A percentile compares a stretch with the other conserved stretches of the same genome.
phyloP scores from a whole-genome alignment of 2,797 vertebrate genomes.

The Platyrinchus mystaceus region DNA sequence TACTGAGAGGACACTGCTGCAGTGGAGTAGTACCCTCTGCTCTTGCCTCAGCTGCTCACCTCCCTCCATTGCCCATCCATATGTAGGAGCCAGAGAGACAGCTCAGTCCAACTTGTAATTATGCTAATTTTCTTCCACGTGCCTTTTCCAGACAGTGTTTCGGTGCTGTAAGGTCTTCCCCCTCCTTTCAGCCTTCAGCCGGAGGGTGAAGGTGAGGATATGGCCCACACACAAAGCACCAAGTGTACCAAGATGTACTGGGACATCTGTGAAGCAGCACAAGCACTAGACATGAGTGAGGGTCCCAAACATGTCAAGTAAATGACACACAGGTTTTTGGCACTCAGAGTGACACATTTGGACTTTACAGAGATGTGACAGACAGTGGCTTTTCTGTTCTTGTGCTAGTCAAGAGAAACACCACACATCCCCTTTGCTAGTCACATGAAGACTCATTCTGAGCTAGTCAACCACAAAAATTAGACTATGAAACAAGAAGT shows the following conservation, averaged over 20 bases:
- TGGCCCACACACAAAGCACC: not conserved
- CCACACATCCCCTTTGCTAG: not conserved
- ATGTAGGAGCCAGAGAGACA: not conserved
- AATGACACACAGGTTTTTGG: conserved; percentile 27
- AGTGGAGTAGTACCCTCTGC: not conserved
- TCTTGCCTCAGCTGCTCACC: not conserved
- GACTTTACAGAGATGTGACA: not conserved
- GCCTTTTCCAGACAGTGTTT: not conserved
- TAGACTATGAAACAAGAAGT: not conserved
- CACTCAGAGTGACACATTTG: conserved; percentile 2
- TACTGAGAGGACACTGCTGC: not conserved
- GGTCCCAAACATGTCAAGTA: conserved; percentile 5
- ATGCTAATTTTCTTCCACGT: not conserved
- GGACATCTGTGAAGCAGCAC: not conserved
- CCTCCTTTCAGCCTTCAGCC: not conserved
- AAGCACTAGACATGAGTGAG: not conserved
- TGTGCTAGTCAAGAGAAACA: not conserved
- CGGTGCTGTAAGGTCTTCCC: not conserved
- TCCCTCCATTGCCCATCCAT: not conserved
- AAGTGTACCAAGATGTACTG: not conserved
- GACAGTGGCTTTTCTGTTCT: conserved; percentile 26
- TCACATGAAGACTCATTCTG: not conserved
- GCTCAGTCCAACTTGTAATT: not conserved
- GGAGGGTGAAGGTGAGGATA: not conserved
- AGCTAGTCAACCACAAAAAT: not conserved